Base-by-base conservation (phyloP, 2,113 vertebrate genomes). In the Numenius arquata region DNA sequence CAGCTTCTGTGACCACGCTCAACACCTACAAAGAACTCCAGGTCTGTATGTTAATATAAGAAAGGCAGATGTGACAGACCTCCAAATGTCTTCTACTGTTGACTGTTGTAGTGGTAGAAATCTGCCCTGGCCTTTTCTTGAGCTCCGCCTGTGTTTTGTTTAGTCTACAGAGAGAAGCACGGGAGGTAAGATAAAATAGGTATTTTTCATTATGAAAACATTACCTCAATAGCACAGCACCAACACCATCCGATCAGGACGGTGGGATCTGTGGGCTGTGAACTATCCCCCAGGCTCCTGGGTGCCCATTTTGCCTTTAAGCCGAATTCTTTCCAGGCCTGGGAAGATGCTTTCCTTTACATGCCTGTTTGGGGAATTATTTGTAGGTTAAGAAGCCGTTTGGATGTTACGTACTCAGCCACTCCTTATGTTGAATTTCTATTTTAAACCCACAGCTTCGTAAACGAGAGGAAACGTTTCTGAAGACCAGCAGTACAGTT, bases 181-280 rank as follows among this genome's bases (percentile, higher is more conserved):
- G 2, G 53, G 14, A 48, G 5, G 18, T 34, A 40, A 77, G 43
- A 61, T 19, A 47, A n/a, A 84, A 17, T 0, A 17, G 36, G 9
- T 25, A 16, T 34, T 65, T 87, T 84, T 40, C 40, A 40, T 30
- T 5, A 30, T 11, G 27, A 61, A 85, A 88, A 78, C 26, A 13
- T 11, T 7, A 14, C 29, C 27, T 17, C 55, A 26, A 15, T 9
- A 62, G 17, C 43, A 41, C 30, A 83, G 53, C 43, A 30, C 20
- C 21, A 77, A 34, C 0, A 0, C 32, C 22, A 11, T 3, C 8
- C 0, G 0, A 62, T 19, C 30, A 55, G 56, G 30, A 47, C 20
- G 5, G 11, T 3, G 5, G 26, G 53, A 48, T 40, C 16, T 67
- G 47, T 8, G 0, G 0, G 62, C 6, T 43, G 27, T 25, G 56